Percentiles rank a stretch among this genome's conserved stretches.
Conservation (phyloP, 2,888 invertebrate genomes). For the Oscheius onirici region DNA sequence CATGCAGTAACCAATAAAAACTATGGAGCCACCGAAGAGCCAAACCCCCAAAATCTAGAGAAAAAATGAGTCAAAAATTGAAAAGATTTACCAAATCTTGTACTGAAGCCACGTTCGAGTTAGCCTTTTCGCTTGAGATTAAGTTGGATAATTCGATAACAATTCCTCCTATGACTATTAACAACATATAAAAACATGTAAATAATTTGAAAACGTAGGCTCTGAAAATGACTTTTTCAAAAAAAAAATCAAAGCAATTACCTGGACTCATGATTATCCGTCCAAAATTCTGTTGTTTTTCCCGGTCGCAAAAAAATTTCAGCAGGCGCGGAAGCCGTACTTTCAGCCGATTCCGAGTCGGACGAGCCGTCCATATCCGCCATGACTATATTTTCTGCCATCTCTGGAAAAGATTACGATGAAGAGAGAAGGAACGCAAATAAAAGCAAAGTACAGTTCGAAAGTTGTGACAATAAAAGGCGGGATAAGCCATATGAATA, state of each 20-base stretch:
- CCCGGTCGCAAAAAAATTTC: not conserved
- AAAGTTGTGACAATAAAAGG: constrained; percentile 10
- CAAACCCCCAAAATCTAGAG: constrained; percentile 47
- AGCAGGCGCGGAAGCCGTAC: constrained; percentile 17
- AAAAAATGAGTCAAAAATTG: not conserved
- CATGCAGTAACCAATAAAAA: constrained; percentile 51
- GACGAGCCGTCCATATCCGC: not conserved
- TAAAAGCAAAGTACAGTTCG: constrained; percentile 2
- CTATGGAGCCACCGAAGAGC: constrained; percentile 50
- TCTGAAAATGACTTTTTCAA: constrained; percentile 21
- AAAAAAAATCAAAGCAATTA: not conserved
- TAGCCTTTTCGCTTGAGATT: constrained; percentile 37
- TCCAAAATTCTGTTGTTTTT: constrained; percentile 15
- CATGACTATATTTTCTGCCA: constrained; percentile 24
- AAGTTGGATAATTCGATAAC: constrained; percentile 56
- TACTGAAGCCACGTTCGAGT: constrained; percentile 34
- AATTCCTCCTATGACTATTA: constrained; percentile 58
- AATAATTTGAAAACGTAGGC: constrained; percentile 48
- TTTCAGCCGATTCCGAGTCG: constrained; percentile 21
- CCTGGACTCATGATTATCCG: constrained; percentile 27
- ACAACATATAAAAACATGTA: constrained; percentile 58
- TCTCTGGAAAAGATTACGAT: not conserved
- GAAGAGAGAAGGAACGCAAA: not conserved
- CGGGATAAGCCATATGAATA: constrained; percentile 22
- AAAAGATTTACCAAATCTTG: constrained; percentile 46